A percentile compares a stretch with the other conserved stretches of the same genome.
phyloP scores from a whole-genome alignment of 2,888 invertebrate genomes.

The Chaetoderma sp. region DNA sequence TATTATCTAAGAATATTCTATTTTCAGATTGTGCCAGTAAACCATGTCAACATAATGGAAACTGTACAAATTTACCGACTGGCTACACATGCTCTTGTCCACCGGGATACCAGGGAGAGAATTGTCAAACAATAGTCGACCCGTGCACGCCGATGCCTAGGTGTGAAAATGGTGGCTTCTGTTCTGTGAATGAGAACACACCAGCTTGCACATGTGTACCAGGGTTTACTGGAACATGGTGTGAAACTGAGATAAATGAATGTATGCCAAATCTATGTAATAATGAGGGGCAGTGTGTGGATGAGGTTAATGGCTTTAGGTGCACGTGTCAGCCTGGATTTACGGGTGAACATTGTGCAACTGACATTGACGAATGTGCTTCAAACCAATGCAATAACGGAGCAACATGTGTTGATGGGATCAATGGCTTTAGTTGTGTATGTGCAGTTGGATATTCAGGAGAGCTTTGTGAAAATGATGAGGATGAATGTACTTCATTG shows the following conservation, averaged over 20 bases:
- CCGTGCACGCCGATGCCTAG: too few relatives aligned
- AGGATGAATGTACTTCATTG: background rate
- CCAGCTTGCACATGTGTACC: constrained; percentile 50
- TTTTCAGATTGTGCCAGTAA: too few relatives aligned
- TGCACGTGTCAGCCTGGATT: constrained; percentile 63
- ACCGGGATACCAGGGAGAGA: too few relatives aligned
- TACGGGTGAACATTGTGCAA: too few relatives aligned
- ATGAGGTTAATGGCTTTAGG: constrained; percentile 49
- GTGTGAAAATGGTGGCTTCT: too few relatives aligned
- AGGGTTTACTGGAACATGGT: constrained; percentile 77
- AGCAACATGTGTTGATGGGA: constrained; percentile 41
- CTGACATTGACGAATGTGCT: too few relatives aligned
- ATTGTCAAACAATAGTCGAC: too few relatives aligned
- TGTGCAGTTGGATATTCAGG: constrained; percentile 29
- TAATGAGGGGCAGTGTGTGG: constrained; percentile 45
- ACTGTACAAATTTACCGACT: too few relatives aligned
- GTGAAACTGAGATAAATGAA: constrained; percentile 82
- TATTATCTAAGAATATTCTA: too few relatives aligned
- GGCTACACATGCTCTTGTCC: too few relatives aligned
- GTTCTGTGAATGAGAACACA: too few relatives aligned
- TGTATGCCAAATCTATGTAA: constrained; percentile 83
- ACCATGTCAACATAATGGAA: too few relatives aligned
- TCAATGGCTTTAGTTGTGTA: constrained; percentile 39
- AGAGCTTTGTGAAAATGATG: background rate
- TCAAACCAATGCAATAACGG: constrained; percentile 28